phyloP scores from a whole-genome alignment of 2,113 vertebrate genomes.

The Fukomys damarensis region DNA sequence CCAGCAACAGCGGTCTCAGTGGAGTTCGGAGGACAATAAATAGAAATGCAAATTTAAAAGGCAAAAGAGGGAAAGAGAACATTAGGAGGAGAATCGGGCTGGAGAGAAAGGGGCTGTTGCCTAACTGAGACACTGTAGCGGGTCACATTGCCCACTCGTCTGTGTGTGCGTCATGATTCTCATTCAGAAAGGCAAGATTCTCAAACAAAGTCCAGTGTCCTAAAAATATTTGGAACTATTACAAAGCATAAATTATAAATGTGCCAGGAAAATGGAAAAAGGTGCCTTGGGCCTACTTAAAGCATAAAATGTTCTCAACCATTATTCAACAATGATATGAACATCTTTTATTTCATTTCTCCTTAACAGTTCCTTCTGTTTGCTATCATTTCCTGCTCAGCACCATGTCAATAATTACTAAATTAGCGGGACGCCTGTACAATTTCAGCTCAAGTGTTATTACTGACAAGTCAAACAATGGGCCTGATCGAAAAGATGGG shows the following conservation, averaged over 20 bases:
- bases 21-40: slow-evolving; percentile 63
- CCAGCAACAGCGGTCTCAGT: slow-evolving; percentile 23
- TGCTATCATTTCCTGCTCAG: slow-evolving; percentile 92
- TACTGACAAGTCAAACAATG: slow-evolving; percentile 95
- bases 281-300: slow-evolving; percentile 87
- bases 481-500: slow-evolving; percentile 89
- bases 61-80: neutral
- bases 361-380: slow-evolving; percentile 91
- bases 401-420: slow-evolving; percentile 96
- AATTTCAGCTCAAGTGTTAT: slow-evolving; percentile 92
- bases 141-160: slow-evolving; percentile 78
- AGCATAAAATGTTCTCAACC: slow-evolving; percentile 87
- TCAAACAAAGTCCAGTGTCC: slow-evolving; percentile 88
- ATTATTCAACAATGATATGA: slow-evolving; percentile 89
- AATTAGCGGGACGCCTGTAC: slow-evolving; percentile 94
- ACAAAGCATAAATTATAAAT: slow-evolving; percentile 93
- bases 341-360: slow-evolving; percentile 90
- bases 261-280: slow-evolving; percentile 89
- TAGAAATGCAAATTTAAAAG: slow-evolving; percentile 62
- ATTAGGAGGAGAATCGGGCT: neutral
- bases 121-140: slow-evolving; percentile 73
- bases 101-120: slow-evolving; percentile 69
- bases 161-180: slow-evolving; percentile 83
- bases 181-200: slow-evolving; percentile 83
- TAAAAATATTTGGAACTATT: slow-evolving; percentile 92